Evolutionary conservation across 2,888 invertebrate genomes (phyloP).

Genomic region (Ormia ochracea): DNA sequence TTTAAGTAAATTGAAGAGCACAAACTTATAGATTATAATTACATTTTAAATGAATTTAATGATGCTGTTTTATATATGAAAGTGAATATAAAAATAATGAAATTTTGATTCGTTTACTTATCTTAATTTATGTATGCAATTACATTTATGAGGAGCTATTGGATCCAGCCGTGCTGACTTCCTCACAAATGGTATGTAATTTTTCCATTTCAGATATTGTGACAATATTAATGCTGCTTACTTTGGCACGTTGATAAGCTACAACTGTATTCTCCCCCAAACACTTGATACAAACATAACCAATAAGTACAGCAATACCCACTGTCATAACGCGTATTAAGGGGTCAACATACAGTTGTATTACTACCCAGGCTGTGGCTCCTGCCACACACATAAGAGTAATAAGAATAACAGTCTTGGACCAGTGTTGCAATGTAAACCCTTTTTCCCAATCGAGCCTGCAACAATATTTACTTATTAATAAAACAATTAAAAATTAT

Average conservation of each 20-base stretch:
- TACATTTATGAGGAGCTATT: conserved; percentile 46
- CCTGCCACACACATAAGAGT: conserved; percentile 87
- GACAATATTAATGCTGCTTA: conserved; percentile 89
- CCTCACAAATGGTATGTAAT: conserved; percentile 76
- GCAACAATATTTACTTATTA: conserved; percentile 8
- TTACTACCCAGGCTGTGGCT: conserved; percentile 87
- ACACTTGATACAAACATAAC: conserved; percentile 91
- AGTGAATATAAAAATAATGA: conserved; percentile 13
- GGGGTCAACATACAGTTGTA: conserved; percentile 87
- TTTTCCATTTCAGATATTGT: conserved; percentile 75
- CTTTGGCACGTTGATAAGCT: conserved; percentile 94
- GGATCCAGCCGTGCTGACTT: conserved; percentile 67
- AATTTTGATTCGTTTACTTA: not conserved
- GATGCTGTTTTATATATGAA: conserved; percentile 7
- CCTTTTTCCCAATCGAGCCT: conserved; percentile 90
- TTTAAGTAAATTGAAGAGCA: conserved; percentile 22
- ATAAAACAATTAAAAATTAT: not conserved
- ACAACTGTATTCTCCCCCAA: conserved; percentile 91
- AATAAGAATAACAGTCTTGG: conserved; percentile 87
- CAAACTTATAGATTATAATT: conserved; percentile 5
- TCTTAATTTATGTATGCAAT: not conserved
- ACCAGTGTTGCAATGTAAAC: conserved; percentile 89
- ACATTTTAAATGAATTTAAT: conserved; percentile 21
- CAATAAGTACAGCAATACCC: conserved; percentile 87
- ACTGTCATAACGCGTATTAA: conserved; percentile 88